Evolutionary conservation across 2,797 vertebrate species (phyloP).

Genomic region (Melanotaenia nigrans): DNA sequence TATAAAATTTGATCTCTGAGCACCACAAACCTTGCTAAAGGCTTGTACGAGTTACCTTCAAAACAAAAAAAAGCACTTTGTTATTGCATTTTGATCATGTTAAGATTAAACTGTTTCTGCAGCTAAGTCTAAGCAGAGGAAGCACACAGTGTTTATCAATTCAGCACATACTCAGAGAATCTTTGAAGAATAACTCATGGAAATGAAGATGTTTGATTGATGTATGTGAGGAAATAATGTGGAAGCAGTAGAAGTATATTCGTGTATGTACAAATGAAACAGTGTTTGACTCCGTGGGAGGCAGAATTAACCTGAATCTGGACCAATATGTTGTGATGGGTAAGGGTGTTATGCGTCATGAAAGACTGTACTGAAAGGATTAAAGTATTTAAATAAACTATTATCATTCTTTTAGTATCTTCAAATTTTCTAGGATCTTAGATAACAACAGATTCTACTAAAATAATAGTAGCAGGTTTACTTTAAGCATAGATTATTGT

Average conservation of each 20-base stretch:
- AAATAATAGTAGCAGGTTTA: neutral
- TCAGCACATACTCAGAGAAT: neutral
- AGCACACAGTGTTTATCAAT: no score
- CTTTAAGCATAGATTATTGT: slow-evolving; percentile 6
- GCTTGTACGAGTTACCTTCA: neutral
- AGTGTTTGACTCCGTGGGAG: neutral
- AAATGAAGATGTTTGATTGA: neutral
- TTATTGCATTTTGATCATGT: neutral
- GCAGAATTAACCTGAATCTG: neutral
- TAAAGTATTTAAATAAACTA: neutral
- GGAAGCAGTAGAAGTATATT: neutral
- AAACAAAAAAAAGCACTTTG: neutral
- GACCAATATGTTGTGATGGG: neutral
- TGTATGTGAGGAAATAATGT: neutral
- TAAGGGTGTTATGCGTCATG: neutral
- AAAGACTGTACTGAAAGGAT: neutral
- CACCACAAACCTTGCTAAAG: neutral
- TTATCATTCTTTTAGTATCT: neutral
- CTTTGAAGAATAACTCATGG: neutral
- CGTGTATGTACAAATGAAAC: neutral
- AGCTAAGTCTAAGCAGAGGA: neutral
- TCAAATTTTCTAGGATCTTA: neutral
- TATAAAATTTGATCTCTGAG: no score
- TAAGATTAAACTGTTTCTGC: neutral
- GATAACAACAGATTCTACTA: neutral